Percentiles rank a stretch among this genome's conserved stretches.
Conservation (phyloP, 2,797 vertebrate genomes). For the Craterocephalus amniculus region DNA sequence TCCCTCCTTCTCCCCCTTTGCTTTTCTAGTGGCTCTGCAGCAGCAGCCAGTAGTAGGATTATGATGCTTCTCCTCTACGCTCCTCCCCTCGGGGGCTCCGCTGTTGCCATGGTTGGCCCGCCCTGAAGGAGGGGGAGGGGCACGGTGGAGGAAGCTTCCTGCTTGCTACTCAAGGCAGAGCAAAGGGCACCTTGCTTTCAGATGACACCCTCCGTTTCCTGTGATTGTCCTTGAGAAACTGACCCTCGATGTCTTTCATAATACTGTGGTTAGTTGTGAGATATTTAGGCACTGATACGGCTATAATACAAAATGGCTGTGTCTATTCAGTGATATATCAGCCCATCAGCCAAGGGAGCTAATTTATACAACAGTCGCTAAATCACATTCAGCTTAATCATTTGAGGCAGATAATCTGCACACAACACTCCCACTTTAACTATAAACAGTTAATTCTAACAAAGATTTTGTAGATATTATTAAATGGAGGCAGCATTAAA, state of each 20-base stretch:
- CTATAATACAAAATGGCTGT: constrained; percentile 30
- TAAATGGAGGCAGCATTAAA: background rate
- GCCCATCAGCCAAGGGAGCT: constrained; percentile 4
- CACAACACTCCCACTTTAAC: background rate
- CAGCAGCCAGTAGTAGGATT: constrained; percentile 75
- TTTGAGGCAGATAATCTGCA: background rate
- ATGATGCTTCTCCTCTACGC: constrained; percentile 71
- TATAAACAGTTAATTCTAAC: background rate
- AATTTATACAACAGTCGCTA: constrained; percentile 7
- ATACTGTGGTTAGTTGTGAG: constrained; percentile 24
- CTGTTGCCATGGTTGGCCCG: constrained; percentile 78
- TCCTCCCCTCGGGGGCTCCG: constrained; percentile 78
- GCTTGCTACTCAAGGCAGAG: constrained; percentile 65
- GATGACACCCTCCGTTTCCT: constrained; percentile 67
- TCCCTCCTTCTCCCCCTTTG: constrained; percentile 52
- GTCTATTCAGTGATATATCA: constrained; percentile 26
- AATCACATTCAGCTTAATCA: constrained; percentile 10
- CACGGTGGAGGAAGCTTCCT: constrained; percentile 58
- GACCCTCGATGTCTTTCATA: constrained; percentile 48
- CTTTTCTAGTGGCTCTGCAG: constrained; percentile 65
- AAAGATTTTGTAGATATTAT: background rate
- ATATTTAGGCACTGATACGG: constrained; percentile 21
- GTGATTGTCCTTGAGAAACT: constrained; percentile 70
- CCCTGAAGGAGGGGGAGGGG: constrained; percentile 63
- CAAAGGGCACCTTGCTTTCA: constrained; percentile 60